Evolutionary conservation across 2,797 vertebrate genomes (phyloP), one percentile per base, ranked within the genome.

Genomic region (Oryzias dopingdopingensis): DNA sequence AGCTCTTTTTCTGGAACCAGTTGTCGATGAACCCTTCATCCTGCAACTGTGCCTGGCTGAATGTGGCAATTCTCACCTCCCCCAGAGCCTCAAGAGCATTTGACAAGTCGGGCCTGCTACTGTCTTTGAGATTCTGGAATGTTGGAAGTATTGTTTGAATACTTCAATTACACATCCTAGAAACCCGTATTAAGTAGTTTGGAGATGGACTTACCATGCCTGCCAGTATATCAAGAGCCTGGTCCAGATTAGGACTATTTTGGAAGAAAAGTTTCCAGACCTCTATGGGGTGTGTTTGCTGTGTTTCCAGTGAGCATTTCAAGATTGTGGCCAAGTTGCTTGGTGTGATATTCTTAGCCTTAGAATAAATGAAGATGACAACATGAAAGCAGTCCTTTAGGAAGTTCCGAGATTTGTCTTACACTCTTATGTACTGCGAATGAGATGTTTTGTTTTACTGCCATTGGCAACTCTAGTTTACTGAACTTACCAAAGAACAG

Each of bases 31-130:
- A n/a, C 14, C 17, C 37, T 12, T 49, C 6, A 23, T n/a, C 42
- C 18, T 48, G 37, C 22, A 57, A 45, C 23, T 57, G 29, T 48
- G 40, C 45, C 45, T 57, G 47, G 32, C 43, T 73, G 56, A 87
- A 70, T 44, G 47, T 72, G 48, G 61, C 41, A 17, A 78, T 56
- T 43, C 1, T 68, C 51, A 83, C 51, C 37, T 84, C 71, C 64
- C 54, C 80, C 10, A 86, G 65, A 42, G 78, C 82, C 23, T 81
- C 70, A 10, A 88, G 84, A n/a, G 69, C 53, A 32, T 32, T 1
- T 41, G 81, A 52, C 42, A 44, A 43, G 29, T 49, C 16, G 14
- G 42, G 44, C 32, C 2, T 49, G 59, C 42, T 65, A 40, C 14
- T 52, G 59, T 10, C 8, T 0, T 45, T 55, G 16, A 65, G 24